phyloP scores from a whole-genome alignment of 2,888 invertebrate genomes.

The Atrina japonica region DNA sequence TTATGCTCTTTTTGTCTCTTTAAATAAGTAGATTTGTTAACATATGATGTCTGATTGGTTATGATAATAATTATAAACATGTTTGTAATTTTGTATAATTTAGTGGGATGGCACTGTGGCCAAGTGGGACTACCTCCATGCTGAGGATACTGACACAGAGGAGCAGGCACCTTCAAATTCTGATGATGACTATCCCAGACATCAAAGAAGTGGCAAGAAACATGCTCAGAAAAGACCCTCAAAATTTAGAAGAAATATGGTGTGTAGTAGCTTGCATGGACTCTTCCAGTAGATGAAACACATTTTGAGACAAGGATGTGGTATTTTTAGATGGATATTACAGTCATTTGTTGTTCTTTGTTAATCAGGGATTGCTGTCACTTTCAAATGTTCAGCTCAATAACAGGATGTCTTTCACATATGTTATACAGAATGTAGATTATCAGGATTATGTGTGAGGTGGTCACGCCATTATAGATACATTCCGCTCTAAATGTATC shows the following conservation, averaged over 20 bases:
- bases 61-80: not conserved
- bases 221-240: not conserved
- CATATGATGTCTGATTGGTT: not conserved
- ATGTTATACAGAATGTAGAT: too few species aligned
- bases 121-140: conserved; percentile 74
- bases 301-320: too few species aligned
- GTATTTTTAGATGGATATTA: too few species aligned
- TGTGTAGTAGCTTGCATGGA: conserved; percentile 13
- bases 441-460: too few species aligned
- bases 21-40: not conserved
- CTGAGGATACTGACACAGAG: conserved; percentile 35
- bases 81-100: conserved; percentile 32
- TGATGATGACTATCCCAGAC: conserved; percentile 42
- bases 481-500: too few species aligned
- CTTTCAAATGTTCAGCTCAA: too few species aligned
- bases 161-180: conserved; percentile 24
- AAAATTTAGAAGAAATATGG: not conserved
- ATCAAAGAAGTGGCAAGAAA: not conserved
- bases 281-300: too few species aligned
- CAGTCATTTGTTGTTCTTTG: too few species aligned
- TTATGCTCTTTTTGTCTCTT: not conserved
- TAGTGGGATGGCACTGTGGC: conserved; percentile 81
- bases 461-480: too few species aligned
- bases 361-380: too few species aligned
- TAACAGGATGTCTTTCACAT: too few species aligned